Base-by-base conservation (phyloP, 2,888 invertebrate genomes). In the Barypeithes pellucidus region DNA sequence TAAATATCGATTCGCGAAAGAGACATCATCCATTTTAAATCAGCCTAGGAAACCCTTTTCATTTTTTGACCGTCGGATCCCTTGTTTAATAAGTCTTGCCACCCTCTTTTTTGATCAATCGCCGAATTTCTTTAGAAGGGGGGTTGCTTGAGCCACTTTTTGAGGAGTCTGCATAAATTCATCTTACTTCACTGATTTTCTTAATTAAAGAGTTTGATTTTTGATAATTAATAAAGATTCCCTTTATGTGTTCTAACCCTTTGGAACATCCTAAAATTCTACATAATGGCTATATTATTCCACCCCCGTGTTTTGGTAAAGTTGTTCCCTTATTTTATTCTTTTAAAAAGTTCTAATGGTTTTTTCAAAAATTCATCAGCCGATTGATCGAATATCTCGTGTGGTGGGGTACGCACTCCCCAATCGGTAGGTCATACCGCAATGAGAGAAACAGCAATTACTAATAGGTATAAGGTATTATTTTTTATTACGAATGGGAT, bases 11-110 rank as follows among this genome's bases (percentile, higher is more conserved):
- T 75, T 72, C 22, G 73, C 73, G 39, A 12, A 61, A 68, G 41
- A 72, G 69, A 68, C 72, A 75, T 69, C 72, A 75, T 75, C 75
- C 75, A 75, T 75, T 75, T 75, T 75, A 75, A 75, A 75, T 72
- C 72, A 72, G 61, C 59, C 54, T 61, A 57, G 57, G 60, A 43
- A 63, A 72, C 75, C 75, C 72, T 68, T 75, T 72, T 72, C 72
- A 68, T 75, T 75, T 75, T 75, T 75, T 75, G 54, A 67, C 72
- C 67, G 67, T n/a, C n/a, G 41, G 39, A 61, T 33, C 72, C 72
- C 75, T 69, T 69, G 67, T 72, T 75, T 75, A 72, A 72, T 72
- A 72, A 72, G 67, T 60, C 72, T 68, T 68, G 72, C 75, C 72
- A 63, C 70, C 67, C 73, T 59, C 72, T 66, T 72, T 75, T 75